phyloP scores from a whole-genome alignment of 2,797 vertebrate species.

The Alca torda region DNA sequence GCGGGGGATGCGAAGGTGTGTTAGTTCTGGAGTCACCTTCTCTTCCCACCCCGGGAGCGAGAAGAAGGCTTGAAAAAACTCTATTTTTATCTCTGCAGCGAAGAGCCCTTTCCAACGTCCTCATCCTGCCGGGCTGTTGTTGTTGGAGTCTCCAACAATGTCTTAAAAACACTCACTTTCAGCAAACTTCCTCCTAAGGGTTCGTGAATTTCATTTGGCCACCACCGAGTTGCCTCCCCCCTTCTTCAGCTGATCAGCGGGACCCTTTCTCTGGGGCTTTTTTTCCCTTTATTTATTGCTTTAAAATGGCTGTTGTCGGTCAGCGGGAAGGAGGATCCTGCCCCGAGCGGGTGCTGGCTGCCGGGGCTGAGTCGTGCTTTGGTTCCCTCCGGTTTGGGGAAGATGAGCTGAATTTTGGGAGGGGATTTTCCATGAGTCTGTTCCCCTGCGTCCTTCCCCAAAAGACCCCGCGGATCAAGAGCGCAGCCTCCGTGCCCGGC shows the following conservation, averaged over 20 bases:
- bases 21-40: background rate
- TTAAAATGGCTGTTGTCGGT: rapidly evolving
- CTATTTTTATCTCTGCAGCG: conserved; percentile 13
- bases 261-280: background rate
- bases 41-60: background rate
- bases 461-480: rapidly evolving
- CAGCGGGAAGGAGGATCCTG: background rate
- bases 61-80: background rate
- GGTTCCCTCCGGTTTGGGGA: background rate
- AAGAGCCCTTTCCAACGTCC: background rate
- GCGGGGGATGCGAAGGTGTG: background rate
- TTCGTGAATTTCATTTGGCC: background rate
- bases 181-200: background rate
- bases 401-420: background rate
- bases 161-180: background rate
- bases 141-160: background rate
- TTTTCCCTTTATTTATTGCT: background rate
- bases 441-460: rapidly evolving
- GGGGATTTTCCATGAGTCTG: background rate
- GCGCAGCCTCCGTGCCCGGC: background rate
- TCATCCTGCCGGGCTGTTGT: background rate
- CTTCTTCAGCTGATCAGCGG: background rate
- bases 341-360: background rate
- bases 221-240: background rate
- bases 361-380: rapidly evolving